These are phyloP conservation scores for Geococcyx californianus DNA, from an alignment of 2,113 vertebrate genomes.

Conservation along the genomic window DNA sequence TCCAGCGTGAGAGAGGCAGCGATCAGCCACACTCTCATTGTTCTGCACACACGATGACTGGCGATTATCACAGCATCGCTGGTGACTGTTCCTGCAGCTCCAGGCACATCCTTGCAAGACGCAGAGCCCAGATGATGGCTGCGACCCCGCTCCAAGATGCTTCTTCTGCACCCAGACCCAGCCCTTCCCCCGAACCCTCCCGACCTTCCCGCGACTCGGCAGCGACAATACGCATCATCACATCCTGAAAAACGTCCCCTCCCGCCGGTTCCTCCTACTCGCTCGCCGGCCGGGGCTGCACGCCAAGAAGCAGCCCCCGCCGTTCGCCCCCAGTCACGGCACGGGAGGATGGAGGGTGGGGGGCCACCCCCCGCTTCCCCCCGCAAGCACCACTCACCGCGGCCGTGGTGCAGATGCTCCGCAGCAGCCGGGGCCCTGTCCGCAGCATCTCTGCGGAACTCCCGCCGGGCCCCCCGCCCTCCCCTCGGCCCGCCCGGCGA, in stretches of 20 bases:
- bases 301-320: no score
- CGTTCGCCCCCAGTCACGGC: no score
- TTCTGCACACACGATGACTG: neutral
- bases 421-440: slow-evolving; percentile 75
- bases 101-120: neutral
- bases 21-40: neutral
- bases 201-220: neutral
- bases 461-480: neutral
- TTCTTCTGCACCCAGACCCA: neutral
- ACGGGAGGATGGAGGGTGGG: no score
- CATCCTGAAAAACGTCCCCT: neutral
- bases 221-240: neutral
- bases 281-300: no score
- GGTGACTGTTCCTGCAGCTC: neutral
- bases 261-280: neutral
- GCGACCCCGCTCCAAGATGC: neutral
- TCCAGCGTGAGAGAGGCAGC: neutral
- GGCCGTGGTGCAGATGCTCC: slow-evolving; percentile 84
- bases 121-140: slow-evolving; percentile 23
- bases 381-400: slow-evolving; percentile 78
- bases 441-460: slow-evolving; percentile 80
- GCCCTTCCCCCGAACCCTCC: neutral
- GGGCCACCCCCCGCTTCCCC: neutral
- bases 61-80: neutral
- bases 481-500: neutral